Base-by-base conservation (phyloP, 2,113 vertebrate species). In the Corythaixoides concolor region DNA sequence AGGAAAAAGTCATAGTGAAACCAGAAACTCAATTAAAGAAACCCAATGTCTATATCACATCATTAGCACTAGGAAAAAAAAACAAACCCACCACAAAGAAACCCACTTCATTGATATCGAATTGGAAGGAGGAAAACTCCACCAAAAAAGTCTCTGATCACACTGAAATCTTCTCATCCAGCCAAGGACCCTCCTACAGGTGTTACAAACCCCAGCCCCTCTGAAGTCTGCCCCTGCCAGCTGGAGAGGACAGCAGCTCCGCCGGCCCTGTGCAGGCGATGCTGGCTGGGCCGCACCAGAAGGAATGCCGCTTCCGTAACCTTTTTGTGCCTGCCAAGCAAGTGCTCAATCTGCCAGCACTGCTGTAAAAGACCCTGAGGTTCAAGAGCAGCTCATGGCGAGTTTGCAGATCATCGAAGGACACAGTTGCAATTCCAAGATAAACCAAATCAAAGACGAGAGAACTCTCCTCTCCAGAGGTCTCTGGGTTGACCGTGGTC, bases 221-320 rank as follows among this genome's bases (percentile, higher is more conserved):
- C 49, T 21, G 21, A n/a, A 37, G 39, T 23, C 43, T 39, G 30
- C 4, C 32, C 28, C 45, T 66, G 28, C 6, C 62, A 35, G 23
- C 28, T 23, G 7, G 41, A 41, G 30, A 45, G 5, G 8, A 16
- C 32, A 35, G 41, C 28, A 59, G 35, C 47, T 49, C 59, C 0
- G 2, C 50, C 8, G 20, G 30, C 33, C 50, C 26, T 4, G 4
- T 3, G 10, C 2, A 1, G 64, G 45, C 1, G 2, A 30, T 7
- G 32, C 73, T 39, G 35, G 8, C 22, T 45, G 50, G 2, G 2
- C 23, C 13, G 22, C 27, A 28, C 22, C 56, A 62, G 24, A 33
- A 50, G 19, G 43, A 87, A 58, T 2, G 11, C 6, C 0, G 4
- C n/a, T 37, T 49, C 35, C 7, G 1, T 13, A 56, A 47, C 35